These are phyloP conservation scores for Trichonephila inaurata DNA, from an alignment of 1,140 invertebrate species.

Conservation along the genomic window DNA sequence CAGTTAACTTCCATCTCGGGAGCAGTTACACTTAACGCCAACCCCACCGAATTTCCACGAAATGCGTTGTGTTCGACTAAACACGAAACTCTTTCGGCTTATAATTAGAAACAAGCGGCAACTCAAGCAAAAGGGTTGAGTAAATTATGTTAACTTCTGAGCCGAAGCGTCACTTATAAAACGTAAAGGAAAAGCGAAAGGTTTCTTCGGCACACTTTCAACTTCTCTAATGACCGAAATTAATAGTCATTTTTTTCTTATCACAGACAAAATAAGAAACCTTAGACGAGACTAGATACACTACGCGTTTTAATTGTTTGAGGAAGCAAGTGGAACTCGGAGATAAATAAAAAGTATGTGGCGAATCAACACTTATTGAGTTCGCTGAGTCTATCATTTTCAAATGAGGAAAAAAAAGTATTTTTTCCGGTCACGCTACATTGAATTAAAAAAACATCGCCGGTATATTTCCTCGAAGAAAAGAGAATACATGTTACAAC, in stretches of 20 bases:
- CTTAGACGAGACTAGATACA: slow-evolving; percentile 1
- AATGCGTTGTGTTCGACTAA: slow-evolving; percentile 45
- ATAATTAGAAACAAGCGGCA: slow-evolving; percentile 59
- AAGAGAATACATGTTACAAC: slow-evolving; percentile 31
- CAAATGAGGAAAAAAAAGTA: not conserved
- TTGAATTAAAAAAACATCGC: not conserved
- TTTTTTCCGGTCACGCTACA: slow-evolving; percentile 2
- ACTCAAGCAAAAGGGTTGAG: slow-evolving; percentile 46
- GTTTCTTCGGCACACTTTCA: slow-evolving; percentile 44
- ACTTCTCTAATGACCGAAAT: slow-evolving; percentile 44
- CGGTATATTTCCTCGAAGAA: not conserved
- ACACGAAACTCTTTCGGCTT: slow-evolving; percentile 37
- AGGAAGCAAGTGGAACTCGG: not conserved
- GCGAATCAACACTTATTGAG: not conserved
- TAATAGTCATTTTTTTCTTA: slow-evolving; percentile 26
- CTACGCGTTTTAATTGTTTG: slow-evolving; percentile 40
- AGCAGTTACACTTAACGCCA: not conserved
- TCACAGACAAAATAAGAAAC: slow-evolving; percentile 22
- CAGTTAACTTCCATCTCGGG: slow-evolving; percentile 37
- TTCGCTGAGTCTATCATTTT: not conserved
- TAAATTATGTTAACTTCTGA: slow-evolving; percentile 44
- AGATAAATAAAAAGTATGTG: slow-evolving; percentile 22
- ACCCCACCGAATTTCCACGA: slow-evolving; percentile 55
- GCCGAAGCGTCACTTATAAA: slow-evolving; percentile 6
- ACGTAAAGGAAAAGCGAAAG: slow-evolving; percentile 8